Conservation (phyloP, 2,888 invertebrate species). For the Lochmaea capreae region DNA sequence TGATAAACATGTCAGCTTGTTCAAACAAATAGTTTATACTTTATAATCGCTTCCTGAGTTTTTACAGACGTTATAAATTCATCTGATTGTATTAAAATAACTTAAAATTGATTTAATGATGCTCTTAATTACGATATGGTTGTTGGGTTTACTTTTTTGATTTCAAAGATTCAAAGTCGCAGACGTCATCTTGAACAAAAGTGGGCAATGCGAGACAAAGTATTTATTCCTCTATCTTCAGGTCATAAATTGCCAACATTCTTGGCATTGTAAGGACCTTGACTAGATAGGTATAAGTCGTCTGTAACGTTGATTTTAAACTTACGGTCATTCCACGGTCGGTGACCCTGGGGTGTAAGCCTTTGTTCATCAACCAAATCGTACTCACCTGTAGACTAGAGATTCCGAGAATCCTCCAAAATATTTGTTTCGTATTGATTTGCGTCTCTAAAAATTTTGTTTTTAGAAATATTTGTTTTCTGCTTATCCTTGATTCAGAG, state of each 20-base stretch:
- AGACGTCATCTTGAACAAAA: conserved; percentile 21
- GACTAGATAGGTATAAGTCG: conserved; percentile 27
- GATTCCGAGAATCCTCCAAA: conserved; percentile 18
- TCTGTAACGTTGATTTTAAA: conserved; percentile 32
- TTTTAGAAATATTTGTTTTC: conserved; percentile 2
- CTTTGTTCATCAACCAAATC: conserved; percentile 48
- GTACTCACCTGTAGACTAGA: conserved; percentile 14
- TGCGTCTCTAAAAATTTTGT: background rate
- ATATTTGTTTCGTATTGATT: conserved; percentile 9
- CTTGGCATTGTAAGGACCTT: conserved; percentile 31
- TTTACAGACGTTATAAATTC: background rate
- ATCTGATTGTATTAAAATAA: background rate
- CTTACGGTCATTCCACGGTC: conserved; percentile 51
- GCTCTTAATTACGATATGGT: background rate
- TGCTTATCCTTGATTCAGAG: background rate
- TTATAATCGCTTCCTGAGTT: conserved; percentile 5
- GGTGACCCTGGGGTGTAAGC: conserved; percentile 45
- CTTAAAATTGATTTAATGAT: background rate
- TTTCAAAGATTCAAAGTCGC: background rate
- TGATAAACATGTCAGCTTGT: conserved; percentile 22
- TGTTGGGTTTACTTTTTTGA: background rate
- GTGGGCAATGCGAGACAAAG: conserved; percentile 27
- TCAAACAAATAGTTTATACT: conserved; percentile 17
- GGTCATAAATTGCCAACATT: conserved; percentile 15
- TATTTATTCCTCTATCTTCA: conserved; percentile 18